These are phyloP conservation scores for Pithys albifrons DNA, from an alignment of 2,113 vertebrate species.

Conservation along the genomic window DNA sequence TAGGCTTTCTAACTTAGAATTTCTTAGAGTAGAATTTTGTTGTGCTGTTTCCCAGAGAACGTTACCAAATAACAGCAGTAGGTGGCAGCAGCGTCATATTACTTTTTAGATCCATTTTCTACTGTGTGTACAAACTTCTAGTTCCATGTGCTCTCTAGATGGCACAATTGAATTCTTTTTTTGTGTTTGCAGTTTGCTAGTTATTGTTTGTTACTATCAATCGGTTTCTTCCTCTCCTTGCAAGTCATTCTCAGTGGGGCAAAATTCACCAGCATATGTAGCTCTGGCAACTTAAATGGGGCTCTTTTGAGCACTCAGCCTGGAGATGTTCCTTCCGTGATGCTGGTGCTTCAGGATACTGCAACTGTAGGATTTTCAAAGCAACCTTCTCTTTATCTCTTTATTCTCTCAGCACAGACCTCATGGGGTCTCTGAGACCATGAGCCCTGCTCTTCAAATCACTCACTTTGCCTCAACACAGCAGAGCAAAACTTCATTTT, in stretches of 20 bases:
- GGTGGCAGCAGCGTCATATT: not conserved
- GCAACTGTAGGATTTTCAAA: not conserved
- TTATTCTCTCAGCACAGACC: not conserved
- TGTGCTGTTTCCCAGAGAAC: not conserved
- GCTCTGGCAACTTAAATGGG: not conserved
- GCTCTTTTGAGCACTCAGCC: not conserved
- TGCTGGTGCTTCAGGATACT: not conserved
- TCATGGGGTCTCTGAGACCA: not conserved
- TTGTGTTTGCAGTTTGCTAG: not conserved
- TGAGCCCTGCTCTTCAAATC: not conserved
- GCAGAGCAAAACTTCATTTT: not conserved
- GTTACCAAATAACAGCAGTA: not conserved
- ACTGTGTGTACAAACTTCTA: not conserved
- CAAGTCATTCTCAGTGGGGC: not conserved
- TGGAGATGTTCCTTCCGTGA: not conserved
- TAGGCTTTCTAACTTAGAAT: not conserved
- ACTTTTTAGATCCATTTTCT: not conserved
- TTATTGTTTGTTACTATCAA: not conserved
- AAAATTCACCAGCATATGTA: not conserved
- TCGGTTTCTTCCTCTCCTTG: not conserved
- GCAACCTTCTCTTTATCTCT: not conserved
- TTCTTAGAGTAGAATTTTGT: not conserved
- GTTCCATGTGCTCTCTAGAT: slow-evolving; percentile 38
- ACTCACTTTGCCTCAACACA: not conserved
- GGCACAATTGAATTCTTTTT: slow-evolving; percentile 49